Evolutionary conservation across 2,113 vertebrate genomes (phyloP).

Genomic region (Heptranchias perlo): DNA sequence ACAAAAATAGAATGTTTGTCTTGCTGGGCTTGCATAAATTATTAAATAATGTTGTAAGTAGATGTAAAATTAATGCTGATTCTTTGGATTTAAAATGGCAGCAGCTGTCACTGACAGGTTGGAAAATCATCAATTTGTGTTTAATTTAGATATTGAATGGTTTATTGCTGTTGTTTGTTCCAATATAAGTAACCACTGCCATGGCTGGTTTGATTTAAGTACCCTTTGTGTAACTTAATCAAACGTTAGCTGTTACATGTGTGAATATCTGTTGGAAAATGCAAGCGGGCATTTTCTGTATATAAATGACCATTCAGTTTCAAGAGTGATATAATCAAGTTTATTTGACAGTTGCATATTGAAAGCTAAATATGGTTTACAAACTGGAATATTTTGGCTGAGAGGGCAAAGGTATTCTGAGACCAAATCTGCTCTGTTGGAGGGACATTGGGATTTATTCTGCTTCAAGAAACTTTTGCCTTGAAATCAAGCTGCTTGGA

Average conservation of each 20-base stretch:
- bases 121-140: background rate
- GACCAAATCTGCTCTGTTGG: background rate
- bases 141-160: background rate
- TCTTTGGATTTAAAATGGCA: background rate
- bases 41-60: background rate
- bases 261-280: background rate
- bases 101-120: background rate
- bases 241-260: background rate
- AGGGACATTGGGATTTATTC: background rate
- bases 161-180: background rate
- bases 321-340: background rate
- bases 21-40: background rate
- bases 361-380: background rate
- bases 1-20: too few relatives aligned
- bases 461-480: background rate
- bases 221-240: background rate
- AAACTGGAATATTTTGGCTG: background rate
- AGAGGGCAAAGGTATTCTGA: background rate
- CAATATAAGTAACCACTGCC: background rate
- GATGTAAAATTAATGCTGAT: background rate
- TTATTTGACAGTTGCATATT: background rate
- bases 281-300: background rate
- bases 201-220: background rate
- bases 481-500: background rate
- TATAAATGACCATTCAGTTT: background rate